These are phyloP conservation scores for Hirtodrosophila trivittata DNA, from an alignment of 2,888 invertebrate species.

Conservation along the genomic window DNA sequence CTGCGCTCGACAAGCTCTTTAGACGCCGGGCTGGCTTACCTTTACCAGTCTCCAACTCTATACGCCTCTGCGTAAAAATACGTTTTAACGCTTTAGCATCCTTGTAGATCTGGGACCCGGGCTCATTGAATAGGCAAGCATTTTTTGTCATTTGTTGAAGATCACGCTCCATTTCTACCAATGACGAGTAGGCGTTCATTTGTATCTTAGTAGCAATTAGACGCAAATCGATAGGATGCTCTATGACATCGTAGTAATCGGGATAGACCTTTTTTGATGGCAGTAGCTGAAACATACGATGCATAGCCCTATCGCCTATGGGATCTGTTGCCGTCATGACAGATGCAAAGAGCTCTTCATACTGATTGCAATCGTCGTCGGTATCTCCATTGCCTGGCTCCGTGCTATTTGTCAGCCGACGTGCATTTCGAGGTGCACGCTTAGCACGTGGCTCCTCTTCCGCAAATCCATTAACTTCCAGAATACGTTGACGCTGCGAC, in stretches of 20 bases:
- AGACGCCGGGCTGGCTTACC: constrained; percentile 84
- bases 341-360: constrained; percentile 94
- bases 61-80: constrained; percentile 88
- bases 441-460: constrained; percentile 81
- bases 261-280: constrained; percentile 97
- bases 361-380: constrained; percentile 90
- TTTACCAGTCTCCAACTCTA: constrained; percentile 89
- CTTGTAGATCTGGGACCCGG: constrained; percentile 97
- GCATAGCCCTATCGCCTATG: constrained; percentile 90
- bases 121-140: constrained; percentile 97
- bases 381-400: constrained; percentile 89
- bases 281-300: constrained; percentile 94
- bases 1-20: constrained; percentile 72
- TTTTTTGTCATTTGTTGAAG: constrained; percentile 95
- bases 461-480: constrained; percentile 80
- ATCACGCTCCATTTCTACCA: constrained; percentile 95
- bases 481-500: constrained; percentile 81
- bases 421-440: constrained; percentile 78
- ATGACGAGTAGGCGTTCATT: constrained; percentile 89
- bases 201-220: constrained; percentile 96
- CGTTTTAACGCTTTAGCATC: constrained; percentile 94
- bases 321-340: constrained; percentile 93
- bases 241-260: constrained; percentile 97
- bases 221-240: constrained; percentile 96
- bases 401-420: constrained; percentile 84